phyloP scores from a whole-genome alignment of 2,888 invertebrate species.

The Noctua comes region DNA sequence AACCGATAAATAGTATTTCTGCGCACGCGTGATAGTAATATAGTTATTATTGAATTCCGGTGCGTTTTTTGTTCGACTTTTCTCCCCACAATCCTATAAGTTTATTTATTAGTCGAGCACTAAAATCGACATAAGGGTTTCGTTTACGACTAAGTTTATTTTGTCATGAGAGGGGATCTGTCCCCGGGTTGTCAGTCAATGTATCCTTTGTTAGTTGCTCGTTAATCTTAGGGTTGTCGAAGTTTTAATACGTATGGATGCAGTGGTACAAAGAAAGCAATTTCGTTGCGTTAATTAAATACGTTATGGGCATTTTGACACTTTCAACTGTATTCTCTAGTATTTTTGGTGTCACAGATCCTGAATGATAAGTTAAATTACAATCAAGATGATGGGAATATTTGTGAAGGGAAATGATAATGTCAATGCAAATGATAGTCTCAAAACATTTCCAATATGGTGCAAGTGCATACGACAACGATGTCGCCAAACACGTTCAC shows the following conservation, averaged over 20 bases:
- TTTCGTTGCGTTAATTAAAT: constrained; percentile 37
- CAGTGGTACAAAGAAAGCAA: constrained; percentile 24
- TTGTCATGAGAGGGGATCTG: constrained; percentile 80
- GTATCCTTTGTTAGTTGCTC: constrained; percentile 77
- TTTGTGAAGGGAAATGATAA: not conserved
- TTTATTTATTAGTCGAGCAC: constrained; percentile 87
- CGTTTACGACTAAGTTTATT: constrained; percentile 85
- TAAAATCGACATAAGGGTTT: constrained; percentile 84
- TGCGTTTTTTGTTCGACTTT: constrained; percentile 70
- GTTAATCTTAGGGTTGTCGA: constrained; percentile 75
- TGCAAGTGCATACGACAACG: constrained; percentile 1
- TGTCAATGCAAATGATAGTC: not conserved
- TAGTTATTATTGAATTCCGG: constrained; percentile 80
- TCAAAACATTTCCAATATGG: not conserved
- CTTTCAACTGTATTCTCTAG: not conserved
- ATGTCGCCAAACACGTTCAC: constrained; percentile 20
- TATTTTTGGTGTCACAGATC: not conserved
- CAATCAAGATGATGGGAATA: not conserved
- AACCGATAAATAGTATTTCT: constrained; percentile 78
- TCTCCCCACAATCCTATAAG: constrained; percentile 83
- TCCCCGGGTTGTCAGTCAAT: constrained; percentile 80
- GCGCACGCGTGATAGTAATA: constrained; percentile 82
- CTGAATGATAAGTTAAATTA: not conserved
- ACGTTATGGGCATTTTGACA: not conserved
- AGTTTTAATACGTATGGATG: constrained; percentile 61